Evolutionary conservation across 1,140 invertebrate genomes (phyloP).

Genomic region (Heliconius hermathena): DNA sequence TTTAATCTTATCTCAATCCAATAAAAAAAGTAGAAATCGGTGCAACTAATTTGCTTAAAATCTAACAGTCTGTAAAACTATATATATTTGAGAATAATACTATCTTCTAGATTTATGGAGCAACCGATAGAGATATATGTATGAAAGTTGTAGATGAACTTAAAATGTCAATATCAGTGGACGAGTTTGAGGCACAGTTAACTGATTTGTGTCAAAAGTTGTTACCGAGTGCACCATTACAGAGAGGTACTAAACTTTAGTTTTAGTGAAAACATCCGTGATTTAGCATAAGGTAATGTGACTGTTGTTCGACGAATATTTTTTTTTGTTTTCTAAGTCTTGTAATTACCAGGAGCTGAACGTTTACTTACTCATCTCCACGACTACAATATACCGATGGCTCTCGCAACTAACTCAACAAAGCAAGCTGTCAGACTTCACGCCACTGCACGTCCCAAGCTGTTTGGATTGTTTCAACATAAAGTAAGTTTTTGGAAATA

Average conservation of each 20-base stretch:
- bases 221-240: slow-evolving; percentile 75
- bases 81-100: background rate
- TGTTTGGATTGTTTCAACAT: slow-evolving; percentile 86
- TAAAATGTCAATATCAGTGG: slow-evolving; percentile 85
- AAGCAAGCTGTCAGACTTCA: slow-evolving; percentile 84
- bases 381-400: slow-evolving; percentile 84
- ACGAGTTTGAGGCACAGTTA: slow-evolving; percentile 84
- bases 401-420: slow-evolving; percentile 89
- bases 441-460: slow-evolving; percentile 83
- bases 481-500: slow-evolving; percentile 77
- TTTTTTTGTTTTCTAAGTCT: too few relatives aligned
- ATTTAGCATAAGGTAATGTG: too few relatives aligned
- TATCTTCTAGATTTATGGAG: slow-evolving; percentile 79
- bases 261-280: too few relatives aligned
- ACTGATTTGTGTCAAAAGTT: slow-evolving; percentile 68
- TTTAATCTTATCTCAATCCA: too few relatives aligned
- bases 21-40: too few relatives aligned
- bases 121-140: slow-evolving; percentile 85
- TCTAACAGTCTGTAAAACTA: too few relatives aligned
- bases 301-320: too few relatives aligned
- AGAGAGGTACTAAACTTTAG: slow-evolving; percentile 73
- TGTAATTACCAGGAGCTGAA: slow-evolving; percentile 83
- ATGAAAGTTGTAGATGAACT: slow-evolving; percentile 86
- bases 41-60: too few relatives aligned
- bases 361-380: slow-evolving; percentile 86